These are phyloP conservation scores for Deilephila elpenor DNA, from an alignment of 2,888 invertebrate species.

Conservation along the genomic window DNA sequence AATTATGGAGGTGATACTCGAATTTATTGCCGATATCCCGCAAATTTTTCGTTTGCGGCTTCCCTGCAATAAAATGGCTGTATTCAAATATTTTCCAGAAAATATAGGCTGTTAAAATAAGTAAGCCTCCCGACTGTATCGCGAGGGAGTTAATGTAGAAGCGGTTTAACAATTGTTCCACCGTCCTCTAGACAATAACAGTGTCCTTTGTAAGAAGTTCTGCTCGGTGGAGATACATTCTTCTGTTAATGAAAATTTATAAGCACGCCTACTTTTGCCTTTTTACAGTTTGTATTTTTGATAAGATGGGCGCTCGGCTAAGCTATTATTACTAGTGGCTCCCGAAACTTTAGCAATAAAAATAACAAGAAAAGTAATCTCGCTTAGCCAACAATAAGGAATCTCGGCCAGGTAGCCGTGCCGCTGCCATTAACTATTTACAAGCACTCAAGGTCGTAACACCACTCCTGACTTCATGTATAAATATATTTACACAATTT, in stretches of 20 bases:
- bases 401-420: constrained; percentile 20
- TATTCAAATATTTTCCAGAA: background rate
- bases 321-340: constrained; percentile 24
- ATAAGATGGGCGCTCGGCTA: constrained; percentile 19
- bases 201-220: constrained; percentile 55
- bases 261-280: constrained; percentile 21
- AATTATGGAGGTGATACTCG: constrained; percentile 16
- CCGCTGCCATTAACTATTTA: constrained; percentile 23
- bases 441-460: constrained; percentile 20
- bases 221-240: constrained; percentile 46
- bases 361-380: constrained; percentile 27
- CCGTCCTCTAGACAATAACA: constrained; percentile 45
- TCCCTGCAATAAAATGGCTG: constrained; percentile 1
- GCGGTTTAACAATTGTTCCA: constrained; percentile 44
- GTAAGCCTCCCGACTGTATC: background rate
- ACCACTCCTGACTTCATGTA: background rate
- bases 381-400: constrained; percentile 26
- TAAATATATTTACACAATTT: background rate
- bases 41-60: background rate
- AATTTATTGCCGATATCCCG: background rate
- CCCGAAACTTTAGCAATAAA: constrained; percentile 24
- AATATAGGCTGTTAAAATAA: background rate
- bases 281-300: constrained; percentile 27
- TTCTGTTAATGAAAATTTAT: constrained; percentile 39
- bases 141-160: constrained; percentile 40